These are phyloP conservation scores for Sphaerophoria rueppellii DNA, from an alignment of 2,888 invertebrate genomes.

Conservation along the genomic window DNA sequence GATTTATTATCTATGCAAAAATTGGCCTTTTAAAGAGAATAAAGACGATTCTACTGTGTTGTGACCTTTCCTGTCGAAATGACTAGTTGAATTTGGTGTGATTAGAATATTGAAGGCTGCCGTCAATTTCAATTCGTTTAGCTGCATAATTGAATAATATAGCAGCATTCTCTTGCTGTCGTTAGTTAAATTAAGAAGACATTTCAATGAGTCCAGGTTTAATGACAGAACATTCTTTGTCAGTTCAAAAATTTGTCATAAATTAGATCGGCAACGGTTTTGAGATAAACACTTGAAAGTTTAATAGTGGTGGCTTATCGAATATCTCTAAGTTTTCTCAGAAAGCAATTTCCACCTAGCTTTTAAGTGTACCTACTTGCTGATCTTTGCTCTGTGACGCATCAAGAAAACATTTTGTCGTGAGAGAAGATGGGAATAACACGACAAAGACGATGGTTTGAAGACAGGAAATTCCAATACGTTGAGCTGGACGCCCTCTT, in stretches of 20 bases:
- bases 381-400: constrained; percentile 21
- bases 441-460: background rate
- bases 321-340: too few species aligned
- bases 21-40: background rate
- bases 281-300: too few species aligned
- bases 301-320: too few species aligned
- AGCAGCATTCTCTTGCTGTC: too few species aligned
- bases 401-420: background rate
- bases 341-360: too few species aligned
- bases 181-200: too few species aligned
- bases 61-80: constrained; percentile 7
- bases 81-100: background rate
- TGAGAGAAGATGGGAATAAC: background rate
- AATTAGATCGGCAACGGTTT: too few species aligned
- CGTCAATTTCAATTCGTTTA: background rate
- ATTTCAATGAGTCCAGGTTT: too few species aligned
- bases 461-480: constrained; percentile 15
- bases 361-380: too few species aligned
- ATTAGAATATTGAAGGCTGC: background rate
- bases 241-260: too few species aligned
- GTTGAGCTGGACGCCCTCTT: background rate
- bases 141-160: background rate
- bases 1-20: constrained; percentile 28
- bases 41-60: background rate
- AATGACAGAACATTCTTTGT: too few species aligned